Conservation (phyloP, 2,888 invertebrate genomes). For the Listrodromus nycthemerus region DNA sequence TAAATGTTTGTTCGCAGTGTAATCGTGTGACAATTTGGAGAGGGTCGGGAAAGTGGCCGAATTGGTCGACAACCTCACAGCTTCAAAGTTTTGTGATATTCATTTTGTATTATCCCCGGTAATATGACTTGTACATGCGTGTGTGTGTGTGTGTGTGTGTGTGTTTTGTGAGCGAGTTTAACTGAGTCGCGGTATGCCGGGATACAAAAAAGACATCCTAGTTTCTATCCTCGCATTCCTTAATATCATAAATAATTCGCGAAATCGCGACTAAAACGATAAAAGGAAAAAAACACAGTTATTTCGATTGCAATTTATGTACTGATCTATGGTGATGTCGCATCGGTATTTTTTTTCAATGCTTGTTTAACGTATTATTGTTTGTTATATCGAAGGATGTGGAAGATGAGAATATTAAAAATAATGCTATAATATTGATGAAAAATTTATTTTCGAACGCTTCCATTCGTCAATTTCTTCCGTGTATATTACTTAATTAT, state of each 20-base stretch:
- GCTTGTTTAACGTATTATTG: conserved; percentile 60
- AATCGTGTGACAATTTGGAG: too few species aligned
- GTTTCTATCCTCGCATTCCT: neutral
- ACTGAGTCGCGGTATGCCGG: neutral
- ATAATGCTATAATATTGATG: conserved; percentile 38
- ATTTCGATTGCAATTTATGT: neutral
- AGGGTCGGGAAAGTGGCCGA: neutral
- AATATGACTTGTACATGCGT: conserved; percentile 11
- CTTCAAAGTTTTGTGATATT: conserved; percentile 50
- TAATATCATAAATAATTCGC: conserved; percentile 6
- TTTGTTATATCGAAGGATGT: conserved; percentile 47
- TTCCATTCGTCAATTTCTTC: neutral
- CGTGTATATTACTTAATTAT: neutral
- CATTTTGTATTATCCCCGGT: conserved; percentile 51
- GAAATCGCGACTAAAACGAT: neutral
- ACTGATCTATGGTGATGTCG: conserved; percentile 25
- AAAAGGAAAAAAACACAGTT: conserved; percentile 1
- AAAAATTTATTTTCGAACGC: neutral
- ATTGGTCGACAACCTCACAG: conserved; percentile 7
- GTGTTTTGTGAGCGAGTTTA: too few species aligned
- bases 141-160: conserved; percentile 9
- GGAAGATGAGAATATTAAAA: conserved; percentile 44
- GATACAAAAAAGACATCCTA: conserved; percentile 10
- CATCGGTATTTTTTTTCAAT: conserved; percentile 49
- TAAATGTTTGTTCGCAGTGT: too few species aligned